Evolutionary conservation across 2,797 vertebrate species (phyloP), one percentile per base, ranked within the genome.

Genomic region (Sebastes goodei): DNA sequence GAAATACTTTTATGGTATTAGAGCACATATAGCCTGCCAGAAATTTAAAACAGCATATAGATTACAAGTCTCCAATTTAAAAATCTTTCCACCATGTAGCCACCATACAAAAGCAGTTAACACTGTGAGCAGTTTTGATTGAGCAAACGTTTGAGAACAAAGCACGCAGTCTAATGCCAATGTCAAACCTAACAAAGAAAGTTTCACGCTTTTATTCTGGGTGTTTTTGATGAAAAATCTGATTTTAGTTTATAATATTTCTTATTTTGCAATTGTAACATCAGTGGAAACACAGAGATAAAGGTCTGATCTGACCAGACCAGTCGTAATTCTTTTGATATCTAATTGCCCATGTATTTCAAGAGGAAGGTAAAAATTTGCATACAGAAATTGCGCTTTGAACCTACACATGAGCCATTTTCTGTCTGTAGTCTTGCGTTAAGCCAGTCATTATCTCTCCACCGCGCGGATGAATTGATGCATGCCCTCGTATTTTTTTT

Each of bases 351-450:
- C 32, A 1, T 65, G 64, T 65, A 7, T 72, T 30, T 83, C 25
- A 68, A 46, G 66, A 25, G 57, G 66, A 71, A 27, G 57, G 32
- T 32, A 63, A 55, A 74, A 11, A 62, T 85, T 67, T 67, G 70
- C 67, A 74, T 38, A 23, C 29, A 61, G 30, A 75, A 76, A 81
- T 42, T 84, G 71, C 83, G 32, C 74, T 53, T 68, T 30, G 68
- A 70, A 52, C 29, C 60, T 10, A 23, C 81, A 84, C 52, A 64
- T n/a, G 20, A 80, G 61, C 11, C 61, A 21, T 79, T 75, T 85
- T 76, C 76, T 72, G 67, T 52, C 60, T 78, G 78, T 30, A 57
- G 57, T 72, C 84, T 71, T 74, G 84, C 84, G 64, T 77, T 52
- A 82, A 78, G 12, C 35, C 77, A 55, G 30, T 61, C 75, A 86